phyloP scores from a whole-genome alignment of 2,888 invertebrate genomes.

The Ligdia adustata region DNA sequence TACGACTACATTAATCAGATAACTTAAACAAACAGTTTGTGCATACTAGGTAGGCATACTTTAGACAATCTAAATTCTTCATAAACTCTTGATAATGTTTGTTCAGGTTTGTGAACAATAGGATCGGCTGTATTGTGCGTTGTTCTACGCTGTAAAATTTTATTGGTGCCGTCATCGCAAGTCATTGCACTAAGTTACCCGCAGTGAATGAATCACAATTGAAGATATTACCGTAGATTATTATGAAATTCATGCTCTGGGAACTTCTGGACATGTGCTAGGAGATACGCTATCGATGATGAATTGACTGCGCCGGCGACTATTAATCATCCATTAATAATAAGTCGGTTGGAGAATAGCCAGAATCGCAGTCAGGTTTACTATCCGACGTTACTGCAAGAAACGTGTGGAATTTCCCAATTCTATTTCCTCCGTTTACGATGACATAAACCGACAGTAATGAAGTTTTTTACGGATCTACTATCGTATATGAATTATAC shows the following conservation, averaged over 20 bases:
- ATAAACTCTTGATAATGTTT: constrained; percentile 42
- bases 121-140: constrained; percentile 18
- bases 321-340: constrained; percentile 61
- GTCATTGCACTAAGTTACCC: constrained; percentile 44
- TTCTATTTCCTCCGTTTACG: constrained; percentile 48
- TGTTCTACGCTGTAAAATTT: constrained; percentile 37
- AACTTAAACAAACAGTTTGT: constrained; percentile 43
- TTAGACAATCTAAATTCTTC: constrained; percentile 41
- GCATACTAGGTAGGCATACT: constrained; percentile 32
- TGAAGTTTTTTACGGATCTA: constrained; percentile 40
- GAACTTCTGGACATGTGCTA: constrained; percentile 32
- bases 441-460: constrained; percentile 42
- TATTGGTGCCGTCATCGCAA: constrained; percentile 45
- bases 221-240: constrained; percentile 40
- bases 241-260: constrained; percentile 41
- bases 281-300: constrained; percentile 42
- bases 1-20: constrained; percentile 47
- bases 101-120: constrained; percentile 10
- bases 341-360: constrained; percentile 55
- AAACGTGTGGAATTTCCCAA: constrained; percentile 45
- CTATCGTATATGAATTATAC: constrained; percentile 10
- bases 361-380: constrained; percentile 53
- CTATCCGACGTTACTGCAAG: constrained; percentile 46
- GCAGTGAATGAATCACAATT: constrained; percentile 44
- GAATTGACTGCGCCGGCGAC: constrained; percentile 39